phyloP scores from a whole-genome alignment of 1,140 invertebrate species.

The Nomia melanderi region DNA sequence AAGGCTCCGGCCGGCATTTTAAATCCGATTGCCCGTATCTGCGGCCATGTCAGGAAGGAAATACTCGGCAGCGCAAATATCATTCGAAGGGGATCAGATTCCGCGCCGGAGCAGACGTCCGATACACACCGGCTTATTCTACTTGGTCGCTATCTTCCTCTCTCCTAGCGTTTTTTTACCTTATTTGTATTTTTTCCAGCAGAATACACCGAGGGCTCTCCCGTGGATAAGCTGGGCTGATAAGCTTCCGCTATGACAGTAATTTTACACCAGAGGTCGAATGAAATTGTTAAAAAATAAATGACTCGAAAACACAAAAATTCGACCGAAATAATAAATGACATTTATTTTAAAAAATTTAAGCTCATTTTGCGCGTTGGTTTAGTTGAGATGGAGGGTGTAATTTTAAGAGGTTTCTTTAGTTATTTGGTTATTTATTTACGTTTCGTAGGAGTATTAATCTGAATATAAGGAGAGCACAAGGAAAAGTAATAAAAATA shows the following conservation, averaged over 20 bases:
- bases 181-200: constrained; percentile 1
- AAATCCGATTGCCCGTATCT: constrained; percentile 42
- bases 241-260: constrained; percentile 4
- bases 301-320: no score
- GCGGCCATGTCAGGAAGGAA: constrained; percentile 17
- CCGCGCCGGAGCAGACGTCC: not conserved
- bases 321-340: no score
- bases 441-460: no score
- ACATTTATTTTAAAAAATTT: no score
- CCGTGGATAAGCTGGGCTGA: constrained; percentile 12
- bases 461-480: no score
- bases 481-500: no score
- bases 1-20: constrained; percentile 14
- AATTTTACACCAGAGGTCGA: constrained; percentile 14
- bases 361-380: no score
- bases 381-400: no score
- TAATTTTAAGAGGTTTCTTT: no score
- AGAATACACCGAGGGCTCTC: not conserved
- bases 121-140: constrained; percentile 22
- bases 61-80: constrained; percentile 28
- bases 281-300: no score
- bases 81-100: constrained; percentile 36
- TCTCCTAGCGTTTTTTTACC: not conserved
- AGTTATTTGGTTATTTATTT: no score
- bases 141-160: no score